Base-by-base conservation (phyloP, 2,888 invertebrate species). In the Erebia ligea region DNA sequence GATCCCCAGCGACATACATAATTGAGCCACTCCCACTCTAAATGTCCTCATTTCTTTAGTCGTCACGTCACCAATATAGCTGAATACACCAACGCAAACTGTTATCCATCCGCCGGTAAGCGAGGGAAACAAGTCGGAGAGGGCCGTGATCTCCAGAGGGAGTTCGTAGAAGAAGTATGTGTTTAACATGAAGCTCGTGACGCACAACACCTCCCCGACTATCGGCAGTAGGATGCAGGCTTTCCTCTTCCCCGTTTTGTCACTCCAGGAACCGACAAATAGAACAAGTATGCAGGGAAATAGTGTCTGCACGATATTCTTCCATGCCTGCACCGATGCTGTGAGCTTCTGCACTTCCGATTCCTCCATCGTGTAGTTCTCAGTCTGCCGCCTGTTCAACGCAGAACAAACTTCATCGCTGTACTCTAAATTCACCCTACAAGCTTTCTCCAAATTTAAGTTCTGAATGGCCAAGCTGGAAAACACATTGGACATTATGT, bases 361-460 rank as follows among this genome's bases (percentile, higher is more conserved):
- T 79, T 96, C 96, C 82, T 96, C 95, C 63, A 86, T 80, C 1
- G 95, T 95, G 81, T 95, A 95, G 80, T 96, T 96, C 63, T 94
- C 95, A 15, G 97, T 97, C 80, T 96, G 95, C 76, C 97, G 94
- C 64, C 94, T 94, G 19, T 96, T 95, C 54, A 97, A 86, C 1
- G 97, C 97, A 76, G 95, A 95, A 84, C 97, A 97, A 45, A 97
- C 95, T 81, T 95, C 95, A 72, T 95, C 95, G 42, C 96, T 94
- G 78, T 97, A 97, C 0, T 94, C 95, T 82, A 97, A 93, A 84
- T 97, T 97, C 34, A 97, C 97, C 69, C 97, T 92, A 84, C 97
- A 97, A 2, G 97, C 97, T 87, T 97, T 97, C 84, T 97, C 97
- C 79, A 97, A 93, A 86, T 97, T 97, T 71, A 97, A 89, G 89